Base-by-base conservation (phyloP, 2,888 invertebrate species). In the Heliconius sara region DNA sequence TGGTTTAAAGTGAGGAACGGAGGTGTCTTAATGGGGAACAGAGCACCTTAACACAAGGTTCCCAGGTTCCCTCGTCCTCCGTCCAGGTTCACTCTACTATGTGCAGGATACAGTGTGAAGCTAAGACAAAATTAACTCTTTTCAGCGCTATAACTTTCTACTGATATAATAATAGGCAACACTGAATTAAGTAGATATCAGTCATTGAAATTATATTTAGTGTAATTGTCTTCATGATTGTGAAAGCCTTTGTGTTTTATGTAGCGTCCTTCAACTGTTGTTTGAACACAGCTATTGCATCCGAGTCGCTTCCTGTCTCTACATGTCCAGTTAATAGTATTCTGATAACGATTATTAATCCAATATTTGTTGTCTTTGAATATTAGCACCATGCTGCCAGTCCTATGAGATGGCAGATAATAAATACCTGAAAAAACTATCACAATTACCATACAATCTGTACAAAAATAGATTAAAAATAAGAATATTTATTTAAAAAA, bases 241-340 rank as follows among this genome's bases (percentile, higher is more conserved):
- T 95, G 95, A 68, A 89, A 92, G 0, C 95, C 95, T 68, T 94
- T 95, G 76, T 94, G 94, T 83, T 94, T 95, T 77, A 95, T 89
- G 83, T 93, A 95, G 47, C 94, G 86, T 3, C 95, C 95, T 80
- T 95, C 95, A 0, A 92, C 89, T 0, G 94, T 93, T 0, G 95
- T 95, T 81, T 95, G 95, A 0, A 95, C 89, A 76, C 95, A 95
- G 85, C 94, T 94, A 86, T 89, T 93, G 86, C 95, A 95, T 0
- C 95, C 95, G 0, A 94, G 85, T 0, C 94, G 86, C 81, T 95
- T 95, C 27, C 95, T 87, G 77, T 95, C 95, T 79, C 94, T 87
- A 84, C 95, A 95, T 0, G 95, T 95, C 95, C 95, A 95, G 79
- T 95, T 95, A 34, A 95, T 95, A 0, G 95, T 95, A 84, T 95